These are phyloP conservation scores for Gadus chalcogrammus DNA, from an alignment of 2,113 vertebrate genomes.

Conservation along the genomic window DNA sequence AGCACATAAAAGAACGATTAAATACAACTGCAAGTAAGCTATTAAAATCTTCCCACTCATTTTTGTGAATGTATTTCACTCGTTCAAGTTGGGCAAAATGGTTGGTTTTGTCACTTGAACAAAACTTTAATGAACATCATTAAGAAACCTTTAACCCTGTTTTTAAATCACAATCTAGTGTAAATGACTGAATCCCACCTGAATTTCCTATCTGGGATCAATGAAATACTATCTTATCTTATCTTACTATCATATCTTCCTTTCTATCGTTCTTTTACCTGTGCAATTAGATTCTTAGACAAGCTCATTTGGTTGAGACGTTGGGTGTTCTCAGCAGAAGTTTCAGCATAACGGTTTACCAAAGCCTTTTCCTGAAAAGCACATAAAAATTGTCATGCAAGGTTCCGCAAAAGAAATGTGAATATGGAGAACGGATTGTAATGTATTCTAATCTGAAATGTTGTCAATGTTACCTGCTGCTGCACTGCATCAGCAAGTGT, in stretches of 20 bases:
- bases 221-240: background rate
- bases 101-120: no score
- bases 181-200: background rate
- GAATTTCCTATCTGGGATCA: background rate
- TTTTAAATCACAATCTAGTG: background rate
- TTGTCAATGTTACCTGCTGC: conserved; percentile 75
- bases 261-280: conserved; percentile 68
- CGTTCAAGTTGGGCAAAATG: no score
- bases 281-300: conserved; percentile 76
- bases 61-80: no score
- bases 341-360: conserved; percentile 75
- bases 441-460: background rate
- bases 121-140: background rate
- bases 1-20: conserved; percentile 11
- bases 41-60: no score
- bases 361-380: conserved; percentile 79
- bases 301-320: conserved; percentile 82
- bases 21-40: background rate
- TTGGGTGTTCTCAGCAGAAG: conserved; percentile 76
- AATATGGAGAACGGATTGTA: background rate
- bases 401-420: no score
- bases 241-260: background rate
- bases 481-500: conserved; percentile 80
- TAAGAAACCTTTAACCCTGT: background rate
- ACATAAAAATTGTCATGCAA: background rate